Conservation (phyloP, 2,113 vertebrate species). For the Xiphorhynchus elegans region DNA sequence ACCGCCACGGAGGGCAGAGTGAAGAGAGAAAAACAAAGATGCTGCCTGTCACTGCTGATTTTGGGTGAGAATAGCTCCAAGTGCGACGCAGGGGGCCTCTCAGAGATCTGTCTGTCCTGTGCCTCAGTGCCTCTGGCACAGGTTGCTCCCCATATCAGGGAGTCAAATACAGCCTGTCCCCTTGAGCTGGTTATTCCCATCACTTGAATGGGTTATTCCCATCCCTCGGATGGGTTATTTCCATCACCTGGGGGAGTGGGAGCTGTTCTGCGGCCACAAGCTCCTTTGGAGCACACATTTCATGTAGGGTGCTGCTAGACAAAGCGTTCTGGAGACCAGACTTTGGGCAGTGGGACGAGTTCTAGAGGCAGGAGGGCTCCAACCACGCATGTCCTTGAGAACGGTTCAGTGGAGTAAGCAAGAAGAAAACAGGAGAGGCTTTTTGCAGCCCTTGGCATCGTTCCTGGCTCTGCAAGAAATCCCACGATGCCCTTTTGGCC, state of each 20-base stretch:
- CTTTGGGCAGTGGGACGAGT: neutral
- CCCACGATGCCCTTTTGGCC: neutral
- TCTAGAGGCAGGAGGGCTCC: neutral
- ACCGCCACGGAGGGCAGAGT: neutral
- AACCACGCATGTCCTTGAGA: neutral
- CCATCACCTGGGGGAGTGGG: neutral
- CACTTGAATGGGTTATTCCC: neutral
- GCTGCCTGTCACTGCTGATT: neutral
- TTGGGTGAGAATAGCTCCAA: neutral
- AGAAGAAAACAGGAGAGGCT: neutral
- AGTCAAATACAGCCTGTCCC: neutral
- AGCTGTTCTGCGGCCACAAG: neutral
- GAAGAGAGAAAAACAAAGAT: neutral
- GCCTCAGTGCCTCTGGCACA: neutral
- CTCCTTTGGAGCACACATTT: neutral
- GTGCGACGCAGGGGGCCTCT: neutral
- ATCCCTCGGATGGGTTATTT: neutral
- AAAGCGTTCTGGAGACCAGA: accelerated
- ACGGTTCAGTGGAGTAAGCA: neutral
- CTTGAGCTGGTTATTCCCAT: neutral
- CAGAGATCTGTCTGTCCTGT: accelerated
- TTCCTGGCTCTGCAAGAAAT: constrained; percentile 27
- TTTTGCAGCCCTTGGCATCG: neutral
- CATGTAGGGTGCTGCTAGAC: accelerated
- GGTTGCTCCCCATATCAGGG: neutral